Conservation (phyloP, 2,888 invertebrate species). For the Podabrus alpinus region DNA sequence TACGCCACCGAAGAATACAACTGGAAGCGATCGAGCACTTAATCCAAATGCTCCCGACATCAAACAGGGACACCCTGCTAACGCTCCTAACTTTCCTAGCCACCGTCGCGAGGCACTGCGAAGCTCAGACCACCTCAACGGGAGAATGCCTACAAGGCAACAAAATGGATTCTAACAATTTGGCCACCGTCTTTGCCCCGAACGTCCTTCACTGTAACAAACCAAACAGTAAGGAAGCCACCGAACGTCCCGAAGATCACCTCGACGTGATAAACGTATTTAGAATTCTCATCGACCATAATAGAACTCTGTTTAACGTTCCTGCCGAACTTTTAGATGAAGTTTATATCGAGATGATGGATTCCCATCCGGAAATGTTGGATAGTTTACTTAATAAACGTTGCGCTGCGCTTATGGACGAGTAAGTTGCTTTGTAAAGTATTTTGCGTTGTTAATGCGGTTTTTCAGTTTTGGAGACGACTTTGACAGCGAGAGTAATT, state of each 20-base stretch:
- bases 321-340: constrained; percentile 84
- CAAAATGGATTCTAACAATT: constrained; percentile 91
- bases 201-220: constrained; percentile 85
- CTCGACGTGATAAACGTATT: constrained; percentile 90
- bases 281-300: constrained; percentile 74
- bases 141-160: constrained; percentile 74
- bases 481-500: constrained; percentile 56
- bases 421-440: constrained; percentile 46
- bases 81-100: constrained; percentile 81
- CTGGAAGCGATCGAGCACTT: constrained; percentile 83
- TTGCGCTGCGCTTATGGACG: constrained; percentile 52
- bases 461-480: constrained; percentile 53
- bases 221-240: constrained; percentile 53
- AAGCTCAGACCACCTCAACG: constrained; percentile 63
- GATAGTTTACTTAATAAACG: constrained; percentile 65
- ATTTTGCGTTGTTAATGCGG: not conserved
- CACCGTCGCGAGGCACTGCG: constrained; percentile 73
- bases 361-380: constrained; percentile 80
- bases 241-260: constrained; percentile 76
- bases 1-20: constrained; percentile 80
- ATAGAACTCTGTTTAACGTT: constrained; percentile 73
- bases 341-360: constrained; percentile 83
- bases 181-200: constrained; percentile 93
- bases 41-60: constrained; percentile 81
- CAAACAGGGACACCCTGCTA: constrained; percentile 88